Conservation (phyloP, 2,113 vertebrate species). For the Verasper variegatus region DNA sequence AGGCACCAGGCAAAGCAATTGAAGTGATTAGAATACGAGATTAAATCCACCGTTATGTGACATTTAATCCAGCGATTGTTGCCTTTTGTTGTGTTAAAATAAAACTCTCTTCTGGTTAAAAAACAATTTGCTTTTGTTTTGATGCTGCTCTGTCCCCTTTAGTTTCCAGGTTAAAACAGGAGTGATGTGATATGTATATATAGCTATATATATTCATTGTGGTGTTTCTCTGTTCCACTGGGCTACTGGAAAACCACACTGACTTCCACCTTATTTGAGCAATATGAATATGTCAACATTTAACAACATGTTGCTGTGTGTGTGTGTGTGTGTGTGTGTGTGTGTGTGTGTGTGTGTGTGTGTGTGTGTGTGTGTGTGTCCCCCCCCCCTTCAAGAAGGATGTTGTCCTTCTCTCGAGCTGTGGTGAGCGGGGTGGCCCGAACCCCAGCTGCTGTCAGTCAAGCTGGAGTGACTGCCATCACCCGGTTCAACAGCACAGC, state of each 20-base stretch:
- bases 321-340: no score
- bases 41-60: background rate
- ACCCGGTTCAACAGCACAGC: slow-evolving; percentile 79
- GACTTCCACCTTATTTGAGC: no score
- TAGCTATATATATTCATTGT: no score
- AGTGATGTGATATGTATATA: no score
- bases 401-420: slow-evolving; percentile 78
- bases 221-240: no score
- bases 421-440: slow-evolving; percentile 65
- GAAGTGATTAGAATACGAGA: background rate
- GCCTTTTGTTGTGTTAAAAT: background rate
- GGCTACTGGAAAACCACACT: no score
- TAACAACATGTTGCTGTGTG: no score
- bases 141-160: background rate
- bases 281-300: no score
- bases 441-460: slow-evolving; percentile 65
- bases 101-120: no score
- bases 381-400: slow-evolving; percentile 38
- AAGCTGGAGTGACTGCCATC: slow-evolving; percentile 54
- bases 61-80: background rate
- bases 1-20: background rate
- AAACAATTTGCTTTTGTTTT: slow-evolving; percentile 4
- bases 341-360: no score
- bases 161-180: no score
- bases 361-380: no score